Evolutionary conservation across 2,888 invertebrate genomes (phyloP).

Genomic region (Marronus borbonicus): DNA sequence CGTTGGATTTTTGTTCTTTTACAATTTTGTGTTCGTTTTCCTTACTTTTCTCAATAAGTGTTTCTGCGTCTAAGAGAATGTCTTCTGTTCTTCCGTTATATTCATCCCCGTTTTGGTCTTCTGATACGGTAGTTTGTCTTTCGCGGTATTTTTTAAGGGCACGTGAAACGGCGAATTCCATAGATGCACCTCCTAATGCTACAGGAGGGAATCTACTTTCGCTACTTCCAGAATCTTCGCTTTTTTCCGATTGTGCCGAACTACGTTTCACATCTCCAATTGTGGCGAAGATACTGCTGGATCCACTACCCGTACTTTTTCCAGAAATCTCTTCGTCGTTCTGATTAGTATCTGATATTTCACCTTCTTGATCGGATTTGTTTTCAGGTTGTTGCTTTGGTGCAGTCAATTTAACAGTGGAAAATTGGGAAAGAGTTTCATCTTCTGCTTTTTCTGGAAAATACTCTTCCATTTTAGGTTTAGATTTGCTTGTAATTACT

Average conservation of each 20-base stretch:
- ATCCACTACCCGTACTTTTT: conserved; percentile 77
- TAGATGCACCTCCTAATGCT: conserved; percentile 77
- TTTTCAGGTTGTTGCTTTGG: conserved; percentile 67
- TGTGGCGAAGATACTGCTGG: conserved; percentile 79
- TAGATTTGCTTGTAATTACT: conserved; percentile 69
- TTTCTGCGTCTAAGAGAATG: conserved; percentile 1
- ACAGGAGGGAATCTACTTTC: conserved; percentile 72
- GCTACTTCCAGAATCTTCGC: conserved; percentile 74
- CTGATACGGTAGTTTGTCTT: conserved; percentile 80
- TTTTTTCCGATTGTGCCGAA: conserved; percentile 76
- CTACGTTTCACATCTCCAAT: conserved; percentile 82
- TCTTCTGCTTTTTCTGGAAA: conserved; percentile 51
- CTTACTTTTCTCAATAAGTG: conserved; percentile 25
- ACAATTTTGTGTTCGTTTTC: conserved; percentile 40
- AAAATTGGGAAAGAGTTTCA: conserved; percentile 47
- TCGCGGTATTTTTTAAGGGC: conserved; percentile 86
- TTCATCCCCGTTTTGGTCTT: conserved; percentile 76
- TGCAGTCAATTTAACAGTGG: conserved; percentile 63
- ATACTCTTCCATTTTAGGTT: conserved; percentile 52
- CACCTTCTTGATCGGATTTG: conserved; percentile 70
- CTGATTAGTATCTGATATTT: conserved; percentile 72
- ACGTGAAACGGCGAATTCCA: conserved; percentile 89
- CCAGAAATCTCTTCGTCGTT: conserved; percentile 76
- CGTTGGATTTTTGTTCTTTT: conserved; percentile 64
- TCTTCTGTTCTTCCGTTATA: conserved; percentile 60